Conservation (phyloP, 2,797 vertebrate genomes). For the Hypotaenidia okinawae region DNA sequence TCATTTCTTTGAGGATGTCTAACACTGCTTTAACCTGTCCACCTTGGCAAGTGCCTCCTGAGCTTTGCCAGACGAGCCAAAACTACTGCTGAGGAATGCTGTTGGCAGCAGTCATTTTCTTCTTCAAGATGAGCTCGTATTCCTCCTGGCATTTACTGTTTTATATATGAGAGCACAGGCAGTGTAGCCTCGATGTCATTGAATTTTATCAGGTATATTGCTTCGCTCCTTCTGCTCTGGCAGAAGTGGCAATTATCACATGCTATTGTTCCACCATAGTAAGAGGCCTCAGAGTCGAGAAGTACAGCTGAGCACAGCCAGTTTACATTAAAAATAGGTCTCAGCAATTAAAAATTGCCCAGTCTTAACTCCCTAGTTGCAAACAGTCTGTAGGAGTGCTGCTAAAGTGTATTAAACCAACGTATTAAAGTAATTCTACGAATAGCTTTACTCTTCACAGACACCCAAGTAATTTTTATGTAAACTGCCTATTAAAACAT, state of each 20-base stretch:
- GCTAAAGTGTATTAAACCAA: neutral
- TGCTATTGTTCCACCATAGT: neutral
- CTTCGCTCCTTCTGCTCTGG: neutral
- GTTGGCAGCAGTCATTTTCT: constrained; percentile 11
- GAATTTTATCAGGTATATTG: constrained; percentile 3
- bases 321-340: constrained; percentile 27
- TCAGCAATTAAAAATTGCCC: constrained; percentile 36
- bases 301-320: neutral
- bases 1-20: neutral
- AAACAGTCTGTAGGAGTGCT: neutral
- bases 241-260: constrained; percentile 26
- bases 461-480: neutral
- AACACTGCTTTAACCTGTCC: neutral
- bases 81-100: neutral
- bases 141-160: constrained; percentile 1
- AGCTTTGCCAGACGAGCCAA: neutral
- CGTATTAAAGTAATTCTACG: neutral
- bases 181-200: neutral
- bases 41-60: neutral
- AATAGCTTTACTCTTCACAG: neutral
- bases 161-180: neutral
- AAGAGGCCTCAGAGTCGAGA: neutral
- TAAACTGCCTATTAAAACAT: neutral
- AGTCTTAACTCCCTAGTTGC: neutral
- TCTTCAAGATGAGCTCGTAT: neutral